Evolutionary conservation across 2,113 vertebrate species (phyloP), one percentile per base, ranked within the genome.

Genomic region (Coptodon bakossiorum): DNA sequence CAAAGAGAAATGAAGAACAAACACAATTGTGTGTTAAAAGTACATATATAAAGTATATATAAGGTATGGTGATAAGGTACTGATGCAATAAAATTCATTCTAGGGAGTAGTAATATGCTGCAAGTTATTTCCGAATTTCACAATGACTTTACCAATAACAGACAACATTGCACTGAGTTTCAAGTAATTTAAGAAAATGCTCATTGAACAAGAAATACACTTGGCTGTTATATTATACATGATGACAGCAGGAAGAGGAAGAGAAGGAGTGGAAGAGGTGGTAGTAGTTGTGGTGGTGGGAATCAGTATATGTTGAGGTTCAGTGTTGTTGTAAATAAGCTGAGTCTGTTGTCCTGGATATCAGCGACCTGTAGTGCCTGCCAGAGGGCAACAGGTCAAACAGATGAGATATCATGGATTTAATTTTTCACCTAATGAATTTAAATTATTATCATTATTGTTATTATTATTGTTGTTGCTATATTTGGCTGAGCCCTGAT

Each of bases 331-430:
- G 59, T 34, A 34, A 63, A 63, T 19, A 63, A 63, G 9, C 59
- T 63, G 59, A 61, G 16, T 36, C 59, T 34, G 31, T 63, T 36
- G 59, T 63, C 59, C 31, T 63, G 9, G 59, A 36, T 2, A n/a
- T 63, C 4, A 36, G 59, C 1, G 0, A n/a, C 59, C 59, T 63
- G 17, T n/a, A 36, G 31, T 36, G 9, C 17, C 9, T 36, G 17
- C 2, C 29, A 36, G 17, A 63, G 59, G 59, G 0, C 1, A 63
- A 63, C 59, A 63, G 9, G 31, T 63, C 3, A 19, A 63, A 63
- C 59, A 63, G 59, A 27, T 63, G 16, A 36, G 0, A 63, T 61
- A 1, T 0, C 1, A 10, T 61, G 1, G 29, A 9, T 61, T 34
- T 2, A 34, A 34, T 34, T 34, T 61, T 61, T 61, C 59, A 19